Percentiles rank a stretch among this genome's conserved stretches.
phyloP scores from a whole-genome alignment of 2,888 invertebrate species.

The Erebia aethiops region DNA sequence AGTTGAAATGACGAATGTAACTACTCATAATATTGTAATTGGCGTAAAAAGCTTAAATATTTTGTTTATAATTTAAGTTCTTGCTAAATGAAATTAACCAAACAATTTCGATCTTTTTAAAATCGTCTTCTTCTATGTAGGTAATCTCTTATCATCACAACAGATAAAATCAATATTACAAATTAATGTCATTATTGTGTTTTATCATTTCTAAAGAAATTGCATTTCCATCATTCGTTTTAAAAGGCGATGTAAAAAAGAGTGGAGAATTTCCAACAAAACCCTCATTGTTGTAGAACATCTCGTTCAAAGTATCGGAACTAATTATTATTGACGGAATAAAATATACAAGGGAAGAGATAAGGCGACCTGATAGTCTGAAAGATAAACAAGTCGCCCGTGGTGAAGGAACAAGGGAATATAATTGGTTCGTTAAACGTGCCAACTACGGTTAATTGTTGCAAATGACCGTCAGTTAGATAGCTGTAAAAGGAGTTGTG shows the following conservation, averaged over 20 bases:
- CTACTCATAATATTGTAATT: too few relatives aligned
- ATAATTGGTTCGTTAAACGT: constrained; percentile 71
- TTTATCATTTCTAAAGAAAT: neutral
- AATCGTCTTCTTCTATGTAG: too few relatives aligned
- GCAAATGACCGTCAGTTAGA: constrained; percentile 68
- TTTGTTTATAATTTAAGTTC: too few relatives aligned
- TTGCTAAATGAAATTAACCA: too few relatives aligned
- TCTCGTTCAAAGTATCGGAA: constrained; percentile 12
- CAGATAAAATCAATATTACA: neutral
- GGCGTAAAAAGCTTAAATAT: too few relatives aligned
- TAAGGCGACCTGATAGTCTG: constrained; percentile 34
- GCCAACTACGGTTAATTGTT: constrained; percentile 70
- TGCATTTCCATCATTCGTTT: too few relatives aligned
- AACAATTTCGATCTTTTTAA: too few relatives aligned
- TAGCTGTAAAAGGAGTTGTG: constrained; percentile 57
- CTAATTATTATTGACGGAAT: constrained; percentile 20
- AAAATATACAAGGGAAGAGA: constrained; percentile 22
- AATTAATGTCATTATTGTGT: neutral
- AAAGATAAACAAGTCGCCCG: constrained; percentile 39
- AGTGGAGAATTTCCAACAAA: constrained; percentile 15
- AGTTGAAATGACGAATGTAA: too few relatives aligned
- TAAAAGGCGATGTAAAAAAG: neutral
- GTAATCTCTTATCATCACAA: neutral
- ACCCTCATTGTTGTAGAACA: neutral
- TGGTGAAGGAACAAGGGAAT: constrained; percentile 41